Percentiles rank a stretch among this genome's conserved stretches.
Conservation (phyloP, 2,113 vertebrate species). For the Anoura caudifer region DNA sequence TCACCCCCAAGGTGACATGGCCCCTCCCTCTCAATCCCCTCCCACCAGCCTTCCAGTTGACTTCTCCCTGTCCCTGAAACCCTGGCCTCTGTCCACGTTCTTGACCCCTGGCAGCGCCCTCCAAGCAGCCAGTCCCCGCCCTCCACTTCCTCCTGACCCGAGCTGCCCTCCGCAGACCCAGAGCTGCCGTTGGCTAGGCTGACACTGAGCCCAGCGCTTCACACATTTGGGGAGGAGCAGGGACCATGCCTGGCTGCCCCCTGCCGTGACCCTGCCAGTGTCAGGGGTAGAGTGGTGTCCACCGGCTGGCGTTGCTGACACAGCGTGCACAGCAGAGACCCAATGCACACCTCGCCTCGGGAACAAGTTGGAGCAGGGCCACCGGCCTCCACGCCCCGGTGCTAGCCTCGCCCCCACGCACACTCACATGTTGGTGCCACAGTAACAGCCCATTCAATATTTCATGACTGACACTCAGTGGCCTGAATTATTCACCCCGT, state of each 20-base stretch:
- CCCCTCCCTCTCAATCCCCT: neutral
- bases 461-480: constrained; percentile 83
- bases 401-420: neutral
- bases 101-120: neutral
- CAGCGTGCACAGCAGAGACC: neutral
- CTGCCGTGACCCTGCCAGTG: fast-evolving
- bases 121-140: neutral
- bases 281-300: neutral
- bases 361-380: neutral
- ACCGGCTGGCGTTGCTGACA: fast-evolving
- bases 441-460: constrained; percentile 83
- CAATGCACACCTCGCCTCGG: neutral
- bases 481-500: constrained; percentile 82
- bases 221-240: fast-evolving
- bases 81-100: neutral
- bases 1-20: neutral
- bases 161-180: neutral
- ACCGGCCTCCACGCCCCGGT: neutral
- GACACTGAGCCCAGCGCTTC: neutral
- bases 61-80: neutral
- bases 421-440: constrained; percentile 47
- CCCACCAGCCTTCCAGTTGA: neutral
- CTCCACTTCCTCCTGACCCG: neutral
- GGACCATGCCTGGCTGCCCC: neutral
- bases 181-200: neutral